Base-by-base conservation (phyloP, 35 echinoderm and acorn worm genomes). In the Acanthaster planci region DNA sequence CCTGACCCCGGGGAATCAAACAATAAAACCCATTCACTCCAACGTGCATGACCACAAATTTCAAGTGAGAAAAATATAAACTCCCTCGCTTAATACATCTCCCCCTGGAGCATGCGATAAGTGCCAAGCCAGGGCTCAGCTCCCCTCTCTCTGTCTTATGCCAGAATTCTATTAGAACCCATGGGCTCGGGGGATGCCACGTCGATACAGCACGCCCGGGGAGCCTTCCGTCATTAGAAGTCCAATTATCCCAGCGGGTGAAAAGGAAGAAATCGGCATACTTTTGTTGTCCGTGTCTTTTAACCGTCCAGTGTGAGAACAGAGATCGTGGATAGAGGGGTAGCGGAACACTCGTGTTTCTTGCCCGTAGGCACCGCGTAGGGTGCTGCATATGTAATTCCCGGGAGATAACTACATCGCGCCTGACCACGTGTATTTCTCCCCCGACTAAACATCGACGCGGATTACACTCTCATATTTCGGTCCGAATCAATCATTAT, bases 151-250 rank as follows among this genome's bases (percentile, higher is more conserved):
- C 30, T 72, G 23, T 72, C 23, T 72, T 72, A 72, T 21, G 34
- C n/a, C n/a, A 34, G 64, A 72, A 72, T 72, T 72, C 22, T 72
- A 72, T 72, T 72, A 72, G 26, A 72, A 72, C 64, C 64, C 64
- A 72, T 72, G 26, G 26, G 64, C 64, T 72, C 22, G 64, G 23
- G 64, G 64, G 26, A 72, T 47, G 64, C 64, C 64, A 29, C 64
- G 64, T 72, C 64, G 64, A 72, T 72, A 72, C 64, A 72, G 64
- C 64, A 72, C 64, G 64, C 64, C 64, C 30, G 64, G 64, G 34
- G 64, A 72, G 26, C 64, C 15, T 72, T 72, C 30, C 34, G 30
- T 72, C 64, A 72, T 72, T 72, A 72, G 64, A 72, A 72, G 64
- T 72, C 64, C 64, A 72, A 72, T 72, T 72, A 72, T 72, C 18